Base-by-base conservation (phyloP, 2,888 invertebrate species). In the Zhengitettix transpicula region DNA sequence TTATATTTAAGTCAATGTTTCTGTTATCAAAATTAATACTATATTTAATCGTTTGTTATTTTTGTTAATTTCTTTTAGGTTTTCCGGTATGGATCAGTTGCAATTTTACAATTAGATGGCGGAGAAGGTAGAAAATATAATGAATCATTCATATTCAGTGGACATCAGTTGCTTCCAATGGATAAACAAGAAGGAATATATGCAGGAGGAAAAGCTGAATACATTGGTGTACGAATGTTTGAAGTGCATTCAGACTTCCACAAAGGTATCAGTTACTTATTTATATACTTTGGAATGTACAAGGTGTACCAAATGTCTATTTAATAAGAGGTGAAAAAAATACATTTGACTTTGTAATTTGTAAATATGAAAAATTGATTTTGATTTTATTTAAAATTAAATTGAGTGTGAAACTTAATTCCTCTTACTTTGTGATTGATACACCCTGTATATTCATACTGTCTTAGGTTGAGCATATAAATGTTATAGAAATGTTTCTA, bases 71-170 rank as follows among this genome's bases (percentile, higher is more conserved):
- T 28, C 2, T 44, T 53, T 16, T n/a, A 63, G 63, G 71, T 77
- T 55, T 68, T 72, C 42, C 70, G 79, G 11, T 74, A 72, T 62
- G 78, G 78, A 5, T 73, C 73, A 59, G 74, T 75, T 64, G 77
- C 78, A 40, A 73, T 74, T 61, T 68, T 80, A 62, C 73, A 72
- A 61, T 67, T 80, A 65, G 80, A 80, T 67, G 76, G 76, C 12
- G 79, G 79, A 11, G 79, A 79, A 65, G 79, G 78, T 1, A 66
- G 73, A 40, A 68, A 74, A 15, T 75, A 72, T 67, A 75, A 76
- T 64, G 76, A 77, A 63, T 72, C 74, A 7, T 73, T 74, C 61
- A 68, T 66, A 14, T 74, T 73, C 65, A 70, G 71, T 58, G 75
- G 74, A n/a, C 75, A 76, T 67, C 75, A 75, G 65, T 69, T 73